Percentiles rank a stretch among this genome's conserved stretches.
These are phyloP conservation scores for Pristionchus entomophagus DNA, from an alignment of 2,888 invertebrate genomes.

Conservation along the genomic window DNA sequence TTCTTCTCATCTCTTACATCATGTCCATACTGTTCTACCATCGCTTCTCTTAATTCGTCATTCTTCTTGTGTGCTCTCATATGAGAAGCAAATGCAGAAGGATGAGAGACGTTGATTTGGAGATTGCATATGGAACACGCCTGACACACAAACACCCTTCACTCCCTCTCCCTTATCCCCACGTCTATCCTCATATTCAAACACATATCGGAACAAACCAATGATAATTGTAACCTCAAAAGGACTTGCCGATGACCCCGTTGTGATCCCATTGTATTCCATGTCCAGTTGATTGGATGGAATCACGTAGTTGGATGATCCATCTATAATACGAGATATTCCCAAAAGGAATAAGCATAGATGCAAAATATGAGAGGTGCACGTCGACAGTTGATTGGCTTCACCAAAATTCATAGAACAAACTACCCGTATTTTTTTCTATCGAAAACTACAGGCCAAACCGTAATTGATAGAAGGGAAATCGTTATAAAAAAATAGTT, in stretches of 20 bases:
- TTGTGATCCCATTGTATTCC: not conserved
- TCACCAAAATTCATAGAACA: too few species aligned
- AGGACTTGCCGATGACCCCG: constrained; percentile 9
- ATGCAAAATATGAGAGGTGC: too few species aligned
- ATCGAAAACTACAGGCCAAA: too few species aligned
- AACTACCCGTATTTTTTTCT: too few species aligned
- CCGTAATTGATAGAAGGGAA: too few species aligned
- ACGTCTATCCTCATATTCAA: not conserved
- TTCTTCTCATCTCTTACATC: constrained; percentile 52
- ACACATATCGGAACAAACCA: not conserved
- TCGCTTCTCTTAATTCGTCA: constrained; percentile 61
- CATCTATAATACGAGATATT: constrained; percentile 14
- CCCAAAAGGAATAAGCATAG: too few species aligned
- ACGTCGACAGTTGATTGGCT: too few species aligned
- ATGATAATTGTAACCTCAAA: constrained; percentile 13
- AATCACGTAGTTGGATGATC: constrained; percentile 14
- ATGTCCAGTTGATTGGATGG: constrained; percentile 25
- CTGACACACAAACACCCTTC: constrained; percentile 49
- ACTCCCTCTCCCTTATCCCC: not conserved
- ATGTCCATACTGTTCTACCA: constrained; percentile 60
- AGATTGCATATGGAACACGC: constrained; percentile 65
- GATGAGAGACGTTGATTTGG: constrained; percentile 64
- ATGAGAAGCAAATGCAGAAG: constrained; percentile 67
- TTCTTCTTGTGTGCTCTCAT: constrained; percentile 69
- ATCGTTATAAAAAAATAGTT: too few species aligned